These are phyloP conservation scores for Ranitomeya imitator DNA, from an alignment of 2,113 vertebrate species.

Conservation along the genomic window DNA sequence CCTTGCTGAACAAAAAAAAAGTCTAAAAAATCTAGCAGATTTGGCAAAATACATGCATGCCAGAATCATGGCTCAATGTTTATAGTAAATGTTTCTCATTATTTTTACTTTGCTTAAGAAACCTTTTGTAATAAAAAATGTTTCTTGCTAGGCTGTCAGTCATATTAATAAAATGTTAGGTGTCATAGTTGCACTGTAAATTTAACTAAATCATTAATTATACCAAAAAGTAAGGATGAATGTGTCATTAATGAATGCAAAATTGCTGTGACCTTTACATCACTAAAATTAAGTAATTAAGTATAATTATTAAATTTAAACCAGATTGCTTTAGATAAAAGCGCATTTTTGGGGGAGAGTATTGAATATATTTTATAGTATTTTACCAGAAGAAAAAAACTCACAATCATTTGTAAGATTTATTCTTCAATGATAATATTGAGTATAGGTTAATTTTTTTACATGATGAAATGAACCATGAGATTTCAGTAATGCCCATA, in stretches of 20 bases:
- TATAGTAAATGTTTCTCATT: neutral
- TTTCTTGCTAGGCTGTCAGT: neutral
- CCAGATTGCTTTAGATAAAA: neutral
- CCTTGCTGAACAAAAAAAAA: no score
- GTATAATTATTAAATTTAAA: neutral
- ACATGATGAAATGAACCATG: slow-evolving; percentile 47
- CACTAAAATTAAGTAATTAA: neutral
- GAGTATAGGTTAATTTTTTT: slow-evolving; percentile 50
- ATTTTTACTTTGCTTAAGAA: neutral
- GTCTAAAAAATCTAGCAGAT: no score
- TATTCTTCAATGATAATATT: neutral
- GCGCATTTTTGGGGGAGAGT: neutral
- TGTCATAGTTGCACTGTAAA: neutral
- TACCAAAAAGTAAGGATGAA: neutral
- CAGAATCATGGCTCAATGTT: no score
- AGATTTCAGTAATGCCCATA: neutral
- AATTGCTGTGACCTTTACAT: neutral
- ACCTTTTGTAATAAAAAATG: neutral
- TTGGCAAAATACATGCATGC: no score
- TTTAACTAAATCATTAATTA: neutral
- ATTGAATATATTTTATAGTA: neutral
- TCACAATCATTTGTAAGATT: neutral
- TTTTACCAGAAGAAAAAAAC: neutral
- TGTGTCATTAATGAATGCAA: neutral
- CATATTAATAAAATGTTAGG: neutral